These are phyloP conservation scores for Microcebus griseorufus DNA, from an alignment of 2,113 vertebrate genomes.

Conservation along the genomic window DNA sequence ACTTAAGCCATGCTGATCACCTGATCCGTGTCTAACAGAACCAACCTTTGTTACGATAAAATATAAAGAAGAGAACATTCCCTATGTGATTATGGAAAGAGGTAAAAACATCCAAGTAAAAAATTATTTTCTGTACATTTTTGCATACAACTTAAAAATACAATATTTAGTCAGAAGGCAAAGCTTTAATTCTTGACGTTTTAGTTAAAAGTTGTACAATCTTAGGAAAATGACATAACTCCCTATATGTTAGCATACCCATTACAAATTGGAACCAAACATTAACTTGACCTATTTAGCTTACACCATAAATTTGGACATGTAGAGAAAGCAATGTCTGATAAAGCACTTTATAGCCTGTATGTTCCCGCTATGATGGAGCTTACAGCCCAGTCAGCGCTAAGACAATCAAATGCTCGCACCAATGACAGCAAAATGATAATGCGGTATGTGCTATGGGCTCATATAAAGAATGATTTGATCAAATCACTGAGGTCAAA, in stretches of 20 bases:
- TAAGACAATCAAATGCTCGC: background rate
- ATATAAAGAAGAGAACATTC: background rate
- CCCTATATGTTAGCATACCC: background rate
- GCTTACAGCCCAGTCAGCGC: background rate
- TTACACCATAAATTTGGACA: background rate
- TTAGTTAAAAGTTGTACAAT: background rate
- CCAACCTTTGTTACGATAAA: background rate
- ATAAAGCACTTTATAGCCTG: background rate
- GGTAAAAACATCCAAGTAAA: background rate
- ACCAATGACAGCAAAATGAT: background rate
- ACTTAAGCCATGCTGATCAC: background rate
- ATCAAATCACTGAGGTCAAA: background rate
- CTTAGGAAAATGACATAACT: background rate
- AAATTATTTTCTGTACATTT: background rate
- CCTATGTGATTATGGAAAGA: background rate
- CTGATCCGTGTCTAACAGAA: background rate
- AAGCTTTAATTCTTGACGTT: background rate
- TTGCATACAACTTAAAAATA: background rate
- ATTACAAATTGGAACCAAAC: background rate
- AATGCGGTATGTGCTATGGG: background rate
- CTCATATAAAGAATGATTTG: background rate
- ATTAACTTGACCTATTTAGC: background rate
- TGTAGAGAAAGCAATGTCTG: background rate
- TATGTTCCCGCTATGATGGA: background rate
- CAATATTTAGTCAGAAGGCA: background rate